These are phyloP conservation scores for Colletes collaris DNA, from an alignment of 2,888 invertebrate species.

Conservation along the genomic window DNA sequence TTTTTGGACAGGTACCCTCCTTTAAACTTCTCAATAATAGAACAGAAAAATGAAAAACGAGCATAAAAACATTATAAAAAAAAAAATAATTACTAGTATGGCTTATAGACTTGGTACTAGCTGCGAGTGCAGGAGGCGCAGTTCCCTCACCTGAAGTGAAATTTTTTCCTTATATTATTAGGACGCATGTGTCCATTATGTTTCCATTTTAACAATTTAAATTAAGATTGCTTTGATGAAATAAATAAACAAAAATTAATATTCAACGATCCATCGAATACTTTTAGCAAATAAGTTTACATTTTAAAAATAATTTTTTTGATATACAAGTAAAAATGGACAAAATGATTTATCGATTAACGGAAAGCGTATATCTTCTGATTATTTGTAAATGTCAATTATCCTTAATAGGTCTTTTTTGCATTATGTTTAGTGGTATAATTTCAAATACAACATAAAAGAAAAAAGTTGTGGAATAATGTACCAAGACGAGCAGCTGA, in stretches of 20 bases:
- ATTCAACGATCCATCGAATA: too few species aligned
- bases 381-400: conserved; percentile 14
- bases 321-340: conserved; percentile 5
- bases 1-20: conserved; percentile 17
- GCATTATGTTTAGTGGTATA: conserved; percentile 5
- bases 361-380: conserved; percentile 15
- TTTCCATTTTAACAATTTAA: neutral
- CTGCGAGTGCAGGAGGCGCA: conserved; percentile 77
- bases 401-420: conserved; percentile 2
- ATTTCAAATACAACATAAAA: conserved; percentile 35
- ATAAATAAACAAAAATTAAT: too few species aligned
- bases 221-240: neutral
- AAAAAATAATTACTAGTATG: conserved; percentile 81
- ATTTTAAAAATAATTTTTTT: conserved; percentile 8
- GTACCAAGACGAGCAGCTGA: conserved; percentile 87
- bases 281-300: neutral
- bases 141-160: conserved; percentile 78
- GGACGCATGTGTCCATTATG: conserved; percentile 24
- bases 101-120: conserved; percentile 76
- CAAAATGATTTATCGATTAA: conserved; percentile 18
- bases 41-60: conserved; percentile 48
- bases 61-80: conserved; percentile 69
- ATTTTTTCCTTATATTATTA: conserved; percentile 68
- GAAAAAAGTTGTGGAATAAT: conserved; percentile 71
- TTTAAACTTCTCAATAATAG: conserved; percentile 35